Evolutionary conservation across 2,888 invertebrate species (phyloP), one percentile per base, ranked within the genome.

Genomic region (Drosophila emarginata): DNA sequence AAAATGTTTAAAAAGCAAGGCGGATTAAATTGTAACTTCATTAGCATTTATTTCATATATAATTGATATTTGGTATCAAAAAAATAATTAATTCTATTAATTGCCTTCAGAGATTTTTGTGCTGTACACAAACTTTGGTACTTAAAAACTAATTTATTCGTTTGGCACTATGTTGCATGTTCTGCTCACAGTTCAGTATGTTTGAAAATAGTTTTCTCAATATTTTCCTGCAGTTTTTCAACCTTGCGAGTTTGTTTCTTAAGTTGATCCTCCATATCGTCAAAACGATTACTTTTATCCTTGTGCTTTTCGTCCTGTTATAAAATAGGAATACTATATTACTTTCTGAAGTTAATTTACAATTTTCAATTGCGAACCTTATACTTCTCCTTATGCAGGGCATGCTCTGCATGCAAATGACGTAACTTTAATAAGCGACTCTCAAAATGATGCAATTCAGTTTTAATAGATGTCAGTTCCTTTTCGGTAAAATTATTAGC

Each of bases 181-280:
- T 4, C 3, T n/a, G n/a, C 7, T 50, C 6, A 97, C 66, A 97
- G 92, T 92, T 97, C 97, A 0, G 93, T 91, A 90, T 97, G 97
- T 77, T 94, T 94, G 89, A 95, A 93, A 77, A 98, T 97, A 88
- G 94, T 95, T 60, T 93, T 93, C 91, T 97, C 97, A 14, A 98
- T 91, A 80, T 96, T 95, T 11, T 94, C 92, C 91, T 97, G 97
- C 72, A 97, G 91, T 92, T 97, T 97, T 87, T 97, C 96, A 0
- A 97, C 96, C 90, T 96, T 97, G 74, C 96, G 93, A 3, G 95
- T 93, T 91, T 97, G 96, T 83, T 97, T 96, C 91, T 97, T 97
- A 57, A 71, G 18, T 21, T 52, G 56, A n/a, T 65, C 60, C 23
- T 96, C 94, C 92, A 95, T 94, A 64, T 95, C 93, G 56, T 93